Evolutionary conservation across 2,888 invertebrate genomes (phyloP).

Genomic region (Steinernema scapterisci): DNA sequence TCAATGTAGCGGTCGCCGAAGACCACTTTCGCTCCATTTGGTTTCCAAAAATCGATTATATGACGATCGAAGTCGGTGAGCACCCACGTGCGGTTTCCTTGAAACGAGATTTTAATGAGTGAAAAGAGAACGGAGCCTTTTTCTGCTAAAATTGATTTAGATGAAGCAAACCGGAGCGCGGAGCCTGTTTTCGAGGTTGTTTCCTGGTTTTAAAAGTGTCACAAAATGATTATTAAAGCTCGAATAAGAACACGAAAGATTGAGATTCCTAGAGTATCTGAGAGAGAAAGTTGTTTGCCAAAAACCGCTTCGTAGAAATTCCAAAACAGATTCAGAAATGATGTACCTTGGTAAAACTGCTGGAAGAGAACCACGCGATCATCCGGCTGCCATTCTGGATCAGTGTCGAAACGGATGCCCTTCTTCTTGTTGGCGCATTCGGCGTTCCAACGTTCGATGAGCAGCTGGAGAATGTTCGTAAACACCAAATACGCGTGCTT

Average conservation of each 20-base stretch:
- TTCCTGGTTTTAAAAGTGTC: not conserved
- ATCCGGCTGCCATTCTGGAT: conserved; percentile 66
- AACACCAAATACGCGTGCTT: conserved; percentile 58
- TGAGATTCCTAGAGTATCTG: no score
- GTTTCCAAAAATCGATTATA: conserved; percentile 59
- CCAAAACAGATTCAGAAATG: no score
- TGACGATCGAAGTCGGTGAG: conserved; percentile 64
- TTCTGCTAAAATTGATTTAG: not conserved
- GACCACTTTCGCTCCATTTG: conserved; percentile 59
- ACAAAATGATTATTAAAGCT: not conserved
- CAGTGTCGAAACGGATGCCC: conserved; percentile 58
- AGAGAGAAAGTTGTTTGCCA: no score
- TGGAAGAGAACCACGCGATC: conserved; percentile 64
- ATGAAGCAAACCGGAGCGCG: not conserved
- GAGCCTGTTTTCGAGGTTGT: not conserved
- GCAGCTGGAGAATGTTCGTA: conserved; percentile 50
- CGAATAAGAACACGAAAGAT: no score
- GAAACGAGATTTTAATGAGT: not conserved
- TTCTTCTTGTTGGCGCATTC: conserved; percentile 43
- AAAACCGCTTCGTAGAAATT: no score
- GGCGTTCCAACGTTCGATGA: conserved; percentile 52
- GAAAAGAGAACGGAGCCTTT: conserved; percentile 17
- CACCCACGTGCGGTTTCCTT: conserved; percentile 65
- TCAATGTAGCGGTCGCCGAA: conserved; percentile 61
- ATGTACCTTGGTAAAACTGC: conserved; percentile 52